Evolutionary conservation across 2,888 invertebrate genomes (phyloP).

Genomic region (Tridacna gigas): DNA sequence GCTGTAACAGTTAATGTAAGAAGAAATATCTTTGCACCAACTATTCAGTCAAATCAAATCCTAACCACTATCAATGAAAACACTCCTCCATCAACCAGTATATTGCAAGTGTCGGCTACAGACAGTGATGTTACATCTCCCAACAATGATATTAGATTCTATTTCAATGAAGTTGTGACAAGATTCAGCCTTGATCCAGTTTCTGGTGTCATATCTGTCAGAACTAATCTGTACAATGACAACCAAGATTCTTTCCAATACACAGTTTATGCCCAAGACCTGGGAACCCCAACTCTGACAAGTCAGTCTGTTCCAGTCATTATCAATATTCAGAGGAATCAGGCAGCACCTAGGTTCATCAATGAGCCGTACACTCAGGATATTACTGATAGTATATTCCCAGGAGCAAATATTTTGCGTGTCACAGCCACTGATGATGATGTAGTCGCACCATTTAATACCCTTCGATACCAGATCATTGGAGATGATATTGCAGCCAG

Average conservation of each 20-base stretch:
- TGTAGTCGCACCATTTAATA: slow-evolving; percentile 71
- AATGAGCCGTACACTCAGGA: slow-evolving; percentile 66
- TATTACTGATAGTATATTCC: slow-evolving; percentile 60
- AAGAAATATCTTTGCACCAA: slow-evolving; percentile 76
- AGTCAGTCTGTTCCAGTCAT: slow-evolving; percentile 66
- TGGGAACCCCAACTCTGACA: slow-evolving; percentile 50
- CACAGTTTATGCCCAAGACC: slow-evolving; percentile 67
- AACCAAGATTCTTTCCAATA: slow-evolving; percentile 61
- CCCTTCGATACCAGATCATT: slow-evolving; percentile 76
- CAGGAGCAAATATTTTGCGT: slow-evolving; percentile 60
- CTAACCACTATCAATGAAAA: slow-evolving; percentile 71
- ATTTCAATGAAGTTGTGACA: slow-evolving; percentile 58
- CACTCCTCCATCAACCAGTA: slow-evolving; percentile 67
- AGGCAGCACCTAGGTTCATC: slow-evolving; percentile 74
- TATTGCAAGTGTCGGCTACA: slow-evolving; percentile 71
- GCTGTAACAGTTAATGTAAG: slow-evolving; percentile 71
- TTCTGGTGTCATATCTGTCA: slow-evolving; percentile 67
- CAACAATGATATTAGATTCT: slow-evolving; percentile 68
- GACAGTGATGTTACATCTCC: slow-evolving; percentile 75
- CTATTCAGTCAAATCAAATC: slow-evolving; percentile 35
- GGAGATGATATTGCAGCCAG: slow-evolving; percentile 76
- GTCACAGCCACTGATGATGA: slow-evolving; percentile 72
- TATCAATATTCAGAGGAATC: slow-evolving; percentile 74
- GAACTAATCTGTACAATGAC: slow-evolving; percentile 66
- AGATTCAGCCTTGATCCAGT: slow-evolving; percentile 64